Evolutionary conservation across 1,140 invertebrate species (phyloP).

Genomic region (Calephelis nemesis): DNA sequence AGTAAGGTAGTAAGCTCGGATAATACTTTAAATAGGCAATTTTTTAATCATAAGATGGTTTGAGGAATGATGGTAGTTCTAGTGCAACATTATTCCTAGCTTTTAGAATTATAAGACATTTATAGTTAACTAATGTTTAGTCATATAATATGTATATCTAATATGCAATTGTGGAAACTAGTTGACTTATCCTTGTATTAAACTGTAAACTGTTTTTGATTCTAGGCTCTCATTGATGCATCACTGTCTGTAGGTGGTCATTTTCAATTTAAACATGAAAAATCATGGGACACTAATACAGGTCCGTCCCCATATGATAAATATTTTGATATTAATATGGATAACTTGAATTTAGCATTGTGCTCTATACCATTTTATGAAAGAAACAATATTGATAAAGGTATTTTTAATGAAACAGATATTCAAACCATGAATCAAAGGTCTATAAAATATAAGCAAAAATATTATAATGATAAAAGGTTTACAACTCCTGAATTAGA

Average conservation of each 20-base stretch:
- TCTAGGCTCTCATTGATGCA: constrained; percentile 64
- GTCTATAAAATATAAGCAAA: constrained; percentile 65
- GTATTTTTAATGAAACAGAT: constrained; percentile 58
- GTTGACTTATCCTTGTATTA: too few relatives aligned
- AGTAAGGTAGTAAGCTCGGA: too few relatives aligned
- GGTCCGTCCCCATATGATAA: constrained; percentile 63
- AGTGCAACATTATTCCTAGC: too few relatives aligned
- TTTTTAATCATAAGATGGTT: too few relatives aligned
- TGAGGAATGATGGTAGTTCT: too few relatives aligned
- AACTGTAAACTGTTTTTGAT: constrained; percentile 13
- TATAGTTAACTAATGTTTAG: too few relatives aligned
- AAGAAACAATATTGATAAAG: constrained; percentile 57
- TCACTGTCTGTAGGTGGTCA: constrained; percentile 67
- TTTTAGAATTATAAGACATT: too few relatives aligned
- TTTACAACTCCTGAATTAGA: constrained; percentile 57
- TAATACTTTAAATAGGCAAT: too few relatives aligned
- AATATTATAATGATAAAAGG: constrained; percentile 67
- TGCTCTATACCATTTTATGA: constrained; percentile 70
- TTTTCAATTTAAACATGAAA: constrained; percentile 79
- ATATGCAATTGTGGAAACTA: too few relatives aligned
- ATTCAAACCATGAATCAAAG: constrained; percentile 64
- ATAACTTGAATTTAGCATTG: constrained; percentile 53
- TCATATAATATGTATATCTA: too few relatives aligned
- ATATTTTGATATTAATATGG: constrained; percentile 71
- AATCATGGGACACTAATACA: constrained; percentile 63